Evolutionary conservation across 2,113 vertebrate species (phyloP), one percentile per base, ranked within the genome.

Genomic region (Epinephelus cyanopodus): DNA sequence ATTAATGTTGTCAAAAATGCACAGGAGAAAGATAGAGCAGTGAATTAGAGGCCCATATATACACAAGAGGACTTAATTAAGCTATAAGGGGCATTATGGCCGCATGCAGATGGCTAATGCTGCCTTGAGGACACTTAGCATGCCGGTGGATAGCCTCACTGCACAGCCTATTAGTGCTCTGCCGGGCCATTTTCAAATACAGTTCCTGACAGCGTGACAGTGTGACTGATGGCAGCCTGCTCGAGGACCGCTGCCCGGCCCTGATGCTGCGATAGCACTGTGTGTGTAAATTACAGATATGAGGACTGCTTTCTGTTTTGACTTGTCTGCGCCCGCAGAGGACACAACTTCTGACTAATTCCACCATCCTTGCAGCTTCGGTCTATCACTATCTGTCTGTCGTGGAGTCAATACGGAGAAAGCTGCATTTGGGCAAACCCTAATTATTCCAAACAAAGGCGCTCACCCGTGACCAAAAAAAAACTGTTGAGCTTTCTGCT

Each of bases 21-120:
- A 82, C 33, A 48, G 48, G 74, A 70, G 71, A 81, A 71, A 73
- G 27, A 85, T 27, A 42, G 50, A 77, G 52, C 64, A 48, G 64
- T 77, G 64, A 89, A 73, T 74, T 53, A 79, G 17, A 75, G 48
- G 25, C 66, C 45, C 4, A 7, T 75, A 70, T 81, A 89, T 77
- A 82, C 75, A 85, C 87, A 72, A 21, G 61, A 87, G 74, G 56
- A 79, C 69, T 86, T 87, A 84, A 89, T 92, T 77, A 90, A 87
- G 73, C 89, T 86, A 63, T 78, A 77, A 80, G 80, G 63, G 47
- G 58, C 72, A 89, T 90, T 86, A 85, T 53, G 27, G 77, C 57
- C 8, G 14, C 65, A 82, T 86, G 73, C 85, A 87, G 88, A 87
- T 84, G 86, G 86, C 77, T 83, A 79, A 87, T 83, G 84, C 62